Evolutionary conservation across 2,888 invertebrate genomes (phyloP).

Genomic region (Hypena proboscidalis): DNA sequence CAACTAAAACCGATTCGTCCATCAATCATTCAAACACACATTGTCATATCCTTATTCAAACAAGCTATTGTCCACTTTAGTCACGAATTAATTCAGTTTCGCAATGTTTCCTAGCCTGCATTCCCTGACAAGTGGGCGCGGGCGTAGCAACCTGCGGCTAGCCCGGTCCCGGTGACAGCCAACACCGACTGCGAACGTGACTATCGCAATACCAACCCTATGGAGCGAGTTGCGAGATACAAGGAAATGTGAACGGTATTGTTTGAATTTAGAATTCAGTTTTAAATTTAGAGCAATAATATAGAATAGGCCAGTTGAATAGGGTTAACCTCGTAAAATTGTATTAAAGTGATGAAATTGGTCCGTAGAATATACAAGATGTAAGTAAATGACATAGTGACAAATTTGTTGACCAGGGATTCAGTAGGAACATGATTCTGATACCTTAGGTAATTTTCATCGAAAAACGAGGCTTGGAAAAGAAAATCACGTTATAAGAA

Average conservation of each 20-base stretch:
- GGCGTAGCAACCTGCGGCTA: slow-evolving; percentile 55
- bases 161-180: slow-evolving; percentile 49
- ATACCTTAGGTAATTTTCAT: no score
- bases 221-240: slow-evolving; percentile 2
- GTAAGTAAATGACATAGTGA: no score
- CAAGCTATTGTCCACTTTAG: slow-evolving; percentile 27
- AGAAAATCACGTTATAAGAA: no score
- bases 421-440: no score
- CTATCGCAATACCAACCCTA: slow-evolving; percentile 51
- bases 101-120: slow-evolving; percentile 39
- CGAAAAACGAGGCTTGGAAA: no score
- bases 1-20: background rate
- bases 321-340: no score
- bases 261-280: no score
- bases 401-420: no score
- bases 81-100: slow-evolving; percentile 37
- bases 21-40: slow-evolving; percentile 4
- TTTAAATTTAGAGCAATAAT: no score
- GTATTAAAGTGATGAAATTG: no score
- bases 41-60: background rate
- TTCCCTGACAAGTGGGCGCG: slow-evolving; percentile 60
- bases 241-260: slow-evolving; percentile 9
- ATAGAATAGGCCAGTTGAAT: no score
- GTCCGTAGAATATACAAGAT: no score
- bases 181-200: slow-evolving; percentile 55